Evolutionary conservation across 2,113 vertebrate genomes (phyloP), one percentile per base, ranked within the genome.

Genomic region (Elanoides forficatus): DNA sequence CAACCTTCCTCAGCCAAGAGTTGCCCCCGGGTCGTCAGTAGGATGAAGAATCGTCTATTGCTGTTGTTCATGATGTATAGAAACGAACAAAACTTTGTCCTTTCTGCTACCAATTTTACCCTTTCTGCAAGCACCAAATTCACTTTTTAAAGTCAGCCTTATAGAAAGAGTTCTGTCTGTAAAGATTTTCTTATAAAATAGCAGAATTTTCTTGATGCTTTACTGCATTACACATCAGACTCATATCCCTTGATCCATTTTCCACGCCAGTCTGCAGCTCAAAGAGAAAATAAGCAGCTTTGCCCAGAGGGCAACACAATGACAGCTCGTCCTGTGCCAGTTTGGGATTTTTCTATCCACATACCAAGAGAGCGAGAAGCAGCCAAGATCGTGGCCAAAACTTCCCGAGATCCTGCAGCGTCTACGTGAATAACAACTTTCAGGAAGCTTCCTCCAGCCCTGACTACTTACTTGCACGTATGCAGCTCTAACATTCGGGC

Each of bases 21-120:
- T 0, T 36, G 43, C 3, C 25, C 10, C 6, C 6, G 0, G 1
- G 30, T n/a, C 42, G 45, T 0, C 2, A 22, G 29, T 6, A 87
- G 22, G 25, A 86, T 59, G 21, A 90, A 82, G 8, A 86, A 75
- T 55, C 19, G 52, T 17, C 50, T 72, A 45, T 5, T 72, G 22
- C 11, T 65, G 16, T 43, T 81, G 23, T 23, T 78, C 26, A 65
- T 10, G 0, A 85, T 48, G 4, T 36, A 75, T 29, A 60, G 9
- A 66, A 86, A 76, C 10, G 87, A 75, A 75, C 3, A 88, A 88
- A 83, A 71, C 13, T 74, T 12, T 48, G 14, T 2, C 34, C 47
- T 6, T 78, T 73, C 18, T 12, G 6, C 25, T 70, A 12, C 19
- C 22, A 52, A 15, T 52, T 67, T 59, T 48, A 63, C 17, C 22